Base-by-base conservation (phyloP, 2,113 vertebrate species). In the Neogobius melanostomus region DNA sequence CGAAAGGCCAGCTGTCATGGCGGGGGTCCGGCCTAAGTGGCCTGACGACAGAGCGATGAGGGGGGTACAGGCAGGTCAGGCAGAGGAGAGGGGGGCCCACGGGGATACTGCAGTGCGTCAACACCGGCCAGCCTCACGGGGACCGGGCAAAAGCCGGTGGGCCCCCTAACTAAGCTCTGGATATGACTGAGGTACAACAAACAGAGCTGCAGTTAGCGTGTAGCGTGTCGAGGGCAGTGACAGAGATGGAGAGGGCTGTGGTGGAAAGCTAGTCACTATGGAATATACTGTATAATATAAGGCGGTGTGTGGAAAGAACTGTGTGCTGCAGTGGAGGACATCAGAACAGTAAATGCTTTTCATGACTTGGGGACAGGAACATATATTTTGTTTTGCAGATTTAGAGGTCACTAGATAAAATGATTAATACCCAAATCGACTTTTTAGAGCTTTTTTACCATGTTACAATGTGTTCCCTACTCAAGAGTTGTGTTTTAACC, bases 1-100 rank as follows among this genome's bases (percentile, higher is more conserved):
- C 71, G 75, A 88, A 85, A 88, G 81, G 77, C 83, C 89, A 88
- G 86, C 87, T 88, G 89, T 86, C 88, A 84, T 72, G 84, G 75
- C 48, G 66, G 83, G 78, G 78, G 83, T 76, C 79, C 10, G 2
- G 62, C 42, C 56, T 79, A 91, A 91, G 88, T 79, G 81, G 70
- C 66, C 53, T 74, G 84, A 85, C 87, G 88, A 91, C 84, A 83
- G 83, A 83, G 76, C 45, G 80, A 89, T 78, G 79, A 68, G 72
- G 79, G 87, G 82, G 16, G 16, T 36, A 36, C 28, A 77, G 71
- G 72, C 71, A 81, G 88, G 83, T 82, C 83, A 84, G 62, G 79
- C 62, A 79, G 77, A 71, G 68, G 77, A 85, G 70, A 72, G 65
- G 74, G 44, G 80, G 77, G 78, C 71, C 53, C 75, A 80, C 51